Base-by-base conservation (phyloP, 2,113 vertebrate genomes). In the Lycaon pictus region DNA sequence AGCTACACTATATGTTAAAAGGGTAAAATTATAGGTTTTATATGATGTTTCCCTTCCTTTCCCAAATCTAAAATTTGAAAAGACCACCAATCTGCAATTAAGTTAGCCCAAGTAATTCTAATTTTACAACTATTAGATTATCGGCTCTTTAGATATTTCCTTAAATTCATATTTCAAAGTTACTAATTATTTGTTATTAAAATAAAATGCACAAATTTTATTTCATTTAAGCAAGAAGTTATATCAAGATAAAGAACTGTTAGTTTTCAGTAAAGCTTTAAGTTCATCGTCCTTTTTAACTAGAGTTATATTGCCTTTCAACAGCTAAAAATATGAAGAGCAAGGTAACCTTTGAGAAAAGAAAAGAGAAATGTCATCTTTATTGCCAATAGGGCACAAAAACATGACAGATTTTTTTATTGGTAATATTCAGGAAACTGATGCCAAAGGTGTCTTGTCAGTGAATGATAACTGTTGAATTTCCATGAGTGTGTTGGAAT, bases 291-390 rank as follows among this genome's bases (percentile, higher is more conserved):
- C 1, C 35, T 56, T 96, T 67, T 84, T 37, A 7, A 35, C 7
- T 29, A 82, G 17, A 86, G 74, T 48, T 71, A 43, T 1, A 92
- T 95, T 97, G 93, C 79, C 69, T 48, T 93, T 96, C 81, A 90
- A 84, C 82, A 85, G 51, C 82, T 80, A 79, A 95, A 95, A 97
- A 93, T 71, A 32, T 87, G 86, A 88, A 96, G 58, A 97, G 0
- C 69, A 82, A 67, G 69, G 3, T 90, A 96, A 97, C 43, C 85
- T 97, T 81, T 95, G 56, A 86, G 62, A 96, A 97, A 95, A 97
- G 25, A 84, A 93, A n/a, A 93, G 43, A 97, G 1, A 97, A 97
- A 97, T 94, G 89, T 97, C 35, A 94, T 97, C 29, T 98, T 98
- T 98, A 48, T 85, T 98, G 60, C 17, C 48, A 96, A 82, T n/a